Conservation (phyloP, 2,888 invertebrate species). For the Rhabditoides inermis region DNA sequence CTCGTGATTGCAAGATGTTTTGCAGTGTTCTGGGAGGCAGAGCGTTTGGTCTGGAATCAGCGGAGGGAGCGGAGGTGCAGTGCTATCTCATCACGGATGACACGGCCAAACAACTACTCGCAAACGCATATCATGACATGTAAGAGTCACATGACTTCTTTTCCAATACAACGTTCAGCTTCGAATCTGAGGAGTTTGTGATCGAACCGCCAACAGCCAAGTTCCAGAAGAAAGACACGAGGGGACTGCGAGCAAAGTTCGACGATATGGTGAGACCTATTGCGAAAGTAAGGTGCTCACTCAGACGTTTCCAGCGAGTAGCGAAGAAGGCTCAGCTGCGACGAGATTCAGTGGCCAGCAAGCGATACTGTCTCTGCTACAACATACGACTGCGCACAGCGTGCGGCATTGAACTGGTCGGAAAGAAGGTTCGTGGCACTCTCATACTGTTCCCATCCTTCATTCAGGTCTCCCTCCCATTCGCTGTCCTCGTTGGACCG, state of each 20-base stretch:
- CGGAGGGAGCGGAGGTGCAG: slow-evolving; percentile 36
- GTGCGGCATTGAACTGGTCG: slow-evolving; percentile 47
- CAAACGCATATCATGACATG: slow-evolving; percentile 49
- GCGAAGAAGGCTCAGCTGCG: slow-evolving; percentile 50
- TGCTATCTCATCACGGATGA: slow-evolving; percentile 51
- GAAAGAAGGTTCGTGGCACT: slow-evolving; percentile 24
- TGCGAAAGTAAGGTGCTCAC: neutral
- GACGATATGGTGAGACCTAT: slow-evolving; percentile 44
- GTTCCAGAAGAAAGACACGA: slow-evolving; percentile 33
- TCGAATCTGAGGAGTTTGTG: slow-evolving; percentile 47
- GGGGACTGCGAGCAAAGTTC: slow-evolving; percentile 44
- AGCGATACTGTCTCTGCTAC: slow-evolving; percentile 48
- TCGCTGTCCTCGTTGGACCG: slow-evolving; percentile 50
- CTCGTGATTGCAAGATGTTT: neutral
- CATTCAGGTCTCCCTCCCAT: slow-evolving; percentile 46
- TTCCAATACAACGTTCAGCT: slow-evolving; percentile 15
- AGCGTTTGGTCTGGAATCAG: slow-evolving; percentile 44
- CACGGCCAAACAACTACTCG: slow-evolving; percentile 45
- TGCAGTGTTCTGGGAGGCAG: slow-evolving; percentile 45
- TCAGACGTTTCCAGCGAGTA: slow-evolving; percentile 32
- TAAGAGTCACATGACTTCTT: slow-evolving; percentile 7
- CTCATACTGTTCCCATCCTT: neutral
- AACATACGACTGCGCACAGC: slow-evolving; percentile 37
- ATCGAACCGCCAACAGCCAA: slow-evolving; percentile 39
- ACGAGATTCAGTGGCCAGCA: slow-evolving; percentile 48